These are phyloP conservation scores for Anguilla rostrata DNA, from an alignment of 2,113 vertebrate species.

Conservation along the genomic window DNA sequence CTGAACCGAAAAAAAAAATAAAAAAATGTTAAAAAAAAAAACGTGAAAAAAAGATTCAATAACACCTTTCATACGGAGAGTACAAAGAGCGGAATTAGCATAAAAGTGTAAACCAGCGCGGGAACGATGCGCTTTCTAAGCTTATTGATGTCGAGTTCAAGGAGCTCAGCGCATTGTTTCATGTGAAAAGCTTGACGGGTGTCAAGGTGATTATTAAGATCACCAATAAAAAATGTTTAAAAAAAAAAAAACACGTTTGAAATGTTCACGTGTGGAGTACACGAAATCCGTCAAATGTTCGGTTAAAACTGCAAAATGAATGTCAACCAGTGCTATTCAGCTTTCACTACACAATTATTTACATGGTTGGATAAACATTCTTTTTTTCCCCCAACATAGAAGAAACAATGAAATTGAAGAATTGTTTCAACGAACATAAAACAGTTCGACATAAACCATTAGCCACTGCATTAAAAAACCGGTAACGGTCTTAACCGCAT, in stretches of 20 bases:
- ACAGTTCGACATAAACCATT: conserved; percentile 43
- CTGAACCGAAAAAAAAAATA: conserved; percentile 66
- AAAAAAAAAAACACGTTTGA: conserved; percentile 68
- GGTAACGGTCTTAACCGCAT: not conserved
- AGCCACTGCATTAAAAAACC: not conserved
- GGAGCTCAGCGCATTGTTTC: conserved; percentile 71
- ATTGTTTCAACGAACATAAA: conserved; percentile 15
- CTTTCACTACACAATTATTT: not conserved
- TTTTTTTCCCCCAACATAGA: not conserved
- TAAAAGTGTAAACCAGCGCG: conserved; percentile 70
- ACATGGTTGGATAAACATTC: not conserved
- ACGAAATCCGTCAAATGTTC: conserved; percentile 34
- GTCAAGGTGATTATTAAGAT: conserved; percentile 77
- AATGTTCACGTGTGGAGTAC: conserved; percentile 68
- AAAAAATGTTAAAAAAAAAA: conserved; percentile 65
- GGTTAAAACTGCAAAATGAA: not conserved
- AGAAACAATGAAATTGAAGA: not conserved
- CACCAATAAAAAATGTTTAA: conserved; percentile 57
- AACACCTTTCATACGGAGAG: conserved; percentile 72
- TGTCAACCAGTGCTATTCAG: not conserved
- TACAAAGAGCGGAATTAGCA: conserved; percentile 74
- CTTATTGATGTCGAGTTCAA: conserved; percentile 71
- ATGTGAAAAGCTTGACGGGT: conserved; percentile 68
- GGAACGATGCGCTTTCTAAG: conserved; percentile 63
- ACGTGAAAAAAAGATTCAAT: conserved; percentile 77